These are phyloP conservation scores for Melinaea marsaeus DNA, from an alignment of 2,888 invertebrate species.

Conservation along the genomic window DNA sequence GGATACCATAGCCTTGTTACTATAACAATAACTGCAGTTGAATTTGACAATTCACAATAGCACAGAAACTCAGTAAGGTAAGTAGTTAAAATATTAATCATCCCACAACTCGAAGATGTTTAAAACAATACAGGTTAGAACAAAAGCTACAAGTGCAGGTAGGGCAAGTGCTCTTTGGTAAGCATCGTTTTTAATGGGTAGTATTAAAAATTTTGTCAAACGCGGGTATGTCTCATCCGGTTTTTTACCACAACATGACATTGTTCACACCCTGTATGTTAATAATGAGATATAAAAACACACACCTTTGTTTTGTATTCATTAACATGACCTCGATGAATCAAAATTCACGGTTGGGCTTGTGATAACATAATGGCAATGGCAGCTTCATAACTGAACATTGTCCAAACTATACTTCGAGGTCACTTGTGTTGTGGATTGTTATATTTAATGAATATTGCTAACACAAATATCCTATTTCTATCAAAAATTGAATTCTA, in stretches of 20 bases:
- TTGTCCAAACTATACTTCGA: constrained; percentile 23
- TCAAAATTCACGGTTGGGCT: constrained; percentile 21
- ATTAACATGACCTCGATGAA: constrained; percentile 16
- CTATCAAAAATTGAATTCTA: too few species aligned
- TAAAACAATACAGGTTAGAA: constrained; percentile 20
- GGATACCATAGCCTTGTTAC: too few species aligned
- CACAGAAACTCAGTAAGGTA: too few species aligned
- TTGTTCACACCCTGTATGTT: not conserved
- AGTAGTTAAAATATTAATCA: too few species aligned
- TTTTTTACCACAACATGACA: constrained; percentile 3
- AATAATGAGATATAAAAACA: constrained; percentile 1
- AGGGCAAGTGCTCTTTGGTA: constrained; percentile 24
- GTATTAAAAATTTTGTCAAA: not conserved
- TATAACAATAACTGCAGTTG: too few species aligned
- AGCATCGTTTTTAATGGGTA: not conserved
- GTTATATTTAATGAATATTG: constrained; percentile 2
- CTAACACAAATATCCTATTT: too few species aligned
- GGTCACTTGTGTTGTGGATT: constrained; percentile 23
- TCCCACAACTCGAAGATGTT: not conserved
- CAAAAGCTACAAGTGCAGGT: constrained; percentile 26
- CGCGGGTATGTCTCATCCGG: constrained; percentile 22
- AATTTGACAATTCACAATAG: too few species aligned
- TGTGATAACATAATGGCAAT: constrained; percentile 22
- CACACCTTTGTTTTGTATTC: not conserved
- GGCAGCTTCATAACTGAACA: constrained; percentile 24